Evolutionary conservation across 2,113 vertebrate genomes (phyloP), one percentile per base, ranked within the genome.

Genomic region (Sinocyclocheilus grahami): DNA sequence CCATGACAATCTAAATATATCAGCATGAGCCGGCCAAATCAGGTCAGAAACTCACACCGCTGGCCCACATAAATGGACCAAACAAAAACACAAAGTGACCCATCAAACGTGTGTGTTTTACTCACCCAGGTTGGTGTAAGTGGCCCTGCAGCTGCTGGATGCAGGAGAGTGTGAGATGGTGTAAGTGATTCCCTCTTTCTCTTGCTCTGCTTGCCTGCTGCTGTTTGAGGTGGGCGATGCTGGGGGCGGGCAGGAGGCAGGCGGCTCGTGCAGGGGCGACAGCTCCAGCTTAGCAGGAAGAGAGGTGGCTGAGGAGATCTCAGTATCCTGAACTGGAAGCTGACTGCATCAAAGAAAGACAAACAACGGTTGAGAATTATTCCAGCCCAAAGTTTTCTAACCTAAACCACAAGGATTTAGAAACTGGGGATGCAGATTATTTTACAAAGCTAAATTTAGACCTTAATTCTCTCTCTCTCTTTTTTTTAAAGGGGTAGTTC

Each of bases 71-170:
- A 46, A 9, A 63, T 39, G 60, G n/a, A 46, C 58, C 42, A 42
- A 67, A 42, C n/a, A n/a, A 62, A 62, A 65, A 39, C n/a, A 22
- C 22, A 60, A 74, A 83, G 67, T 84, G 30, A 84, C 42, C 78
- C 4, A 39, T 48, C 27, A 39, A 75, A 55, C 8, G 20, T 37
- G 9, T 39, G 67, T 18, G 84, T 22, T 62, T 30, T 33, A 84
- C 96, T 96, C 94, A 98, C 98, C 98, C 87, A 99, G 91, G 87
- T 99, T 99, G 93, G 97, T 98, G 91, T 99, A 99, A 0, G 97
- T 99, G 89, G 97, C 97, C 76, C 97, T 97, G 92, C 96, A 96
- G 74, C 95, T 90, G 82, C 95, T 97, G 84, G 95, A 87, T 71
- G 96, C 94, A 0, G 95, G 85, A 18, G 96, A 95, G 88, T 93